Evolutionary conservation across 2,888 invertebrate genomes (phyloP).

Genomic region (Netelia melanura): DNA sequence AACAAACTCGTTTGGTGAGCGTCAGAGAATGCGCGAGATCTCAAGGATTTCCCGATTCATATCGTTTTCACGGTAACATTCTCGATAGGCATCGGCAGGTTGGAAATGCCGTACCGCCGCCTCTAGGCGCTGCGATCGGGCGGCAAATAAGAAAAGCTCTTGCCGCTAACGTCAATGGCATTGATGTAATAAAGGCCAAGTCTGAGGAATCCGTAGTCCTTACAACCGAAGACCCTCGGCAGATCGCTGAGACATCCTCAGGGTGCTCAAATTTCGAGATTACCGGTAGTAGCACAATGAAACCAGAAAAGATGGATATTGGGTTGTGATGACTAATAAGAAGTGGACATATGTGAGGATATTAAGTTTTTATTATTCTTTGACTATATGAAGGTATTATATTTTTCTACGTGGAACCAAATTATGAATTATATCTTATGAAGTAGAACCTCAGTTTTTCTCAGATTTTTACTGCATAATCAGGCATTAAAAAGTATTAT

Average conservation of each 20-base stretch:
- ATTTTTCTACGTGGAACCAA: no score
- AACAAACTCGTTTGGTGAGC: slow-evolving; percentile 92
- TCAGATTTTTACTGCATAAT: no score
- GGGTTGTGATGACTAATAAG: slow-evolving; percentile 30
- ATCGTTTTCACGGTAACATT: slow-evolving; percentile 91
- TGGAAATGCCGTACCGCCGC: slow-evolving; percentile 95
- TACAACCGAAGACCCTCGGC: neutral
- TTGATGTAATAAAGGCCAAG: neutral
- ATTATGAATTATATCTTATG: no score
- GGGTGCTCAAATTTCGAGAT: neutral
- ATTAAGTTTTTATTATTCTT: no score
- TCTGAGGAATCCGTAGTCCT: neutral
- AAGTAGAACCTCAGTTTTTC: no score
- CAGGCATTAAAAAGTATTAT: no score
- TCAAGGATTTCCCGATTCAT: slow-evolving; percentile 93
- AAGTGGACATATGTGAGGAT: neutral
- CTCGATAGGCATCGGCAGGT: slow-evolving; percentile 93
- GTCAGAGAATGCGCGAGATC: slow-evolving; percentile 95
- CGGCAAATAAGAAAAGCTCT: slow-evolving; percentile 88
- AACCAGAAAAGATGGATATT: slow-evolving; percentile 22
- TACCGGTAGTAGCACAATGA: slow-evolving; percentile 2
- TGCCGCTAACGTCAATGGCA: neutral
- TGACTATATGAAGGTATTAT: no score
- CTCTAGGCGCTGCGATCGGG: slow-evolving; percentile 91
- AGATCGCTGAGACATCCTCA: neutral